Conservation (phyloP, 2,888 invertebrate genomes). For the Apomyelois bistriatella region DNA sequence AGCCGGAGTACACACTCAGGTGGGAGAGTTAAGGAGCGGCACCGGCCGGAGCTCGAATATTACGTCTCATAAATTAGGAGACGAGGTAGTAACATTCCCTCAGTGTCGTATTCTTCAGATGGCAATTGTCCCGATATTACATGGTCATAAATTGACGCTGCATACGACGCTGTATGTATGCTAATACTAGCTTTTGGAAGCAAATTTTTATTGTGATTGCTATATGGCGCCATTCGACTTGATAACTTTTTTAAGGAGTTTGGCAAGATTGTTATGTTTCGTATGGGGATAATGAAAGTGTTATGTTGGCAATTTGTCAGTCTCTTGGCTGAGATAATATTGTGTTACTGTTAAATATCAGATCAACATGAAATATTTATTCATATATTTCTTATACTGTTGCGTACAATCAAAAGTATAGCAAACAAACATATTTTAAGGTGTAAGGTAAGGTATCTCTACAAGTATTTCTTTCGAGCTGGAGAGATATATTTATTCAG, state of each 20-base stretch:
- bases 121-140: constrained; percentile 70
- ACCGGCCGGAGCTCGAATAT: constrained; percentile 51
- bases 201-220: constrained; percentile 48
- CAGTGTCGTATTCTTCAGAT: constrained; percentile 54
- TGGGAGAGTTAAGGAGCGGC: constrained; percentile 32
- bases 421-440: no score
- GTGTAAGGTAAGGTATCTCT: no score
- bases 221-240: constrained; percentile 21
- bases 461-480: no score
- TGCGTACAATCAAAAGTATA: no score
- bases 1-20: constrained; percentile 38
- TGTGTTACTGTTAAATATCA: no score
- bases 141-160: constrained; percentile 58
- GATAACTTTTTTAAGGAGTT: constrained; percentile 15
- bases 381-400: no score
- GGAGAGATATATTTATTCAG: no score
- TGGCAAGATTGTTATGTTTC: neutral
- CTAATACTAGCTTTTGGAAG: constrained; percentile 42
- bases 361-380: no score
- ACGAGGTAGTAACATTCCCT: constrained; percentile 49
- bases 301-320: no score
- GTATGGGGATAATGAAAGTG: neutral
- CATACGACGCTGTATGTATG: constrained; percentile 42
- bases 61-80: constrained; percentile 66
- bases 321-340: no score